Evolutionary conservation across 2,797 vertebrate species (phyloP).

Genomic region (Cebuella pygmaea): DNA sequence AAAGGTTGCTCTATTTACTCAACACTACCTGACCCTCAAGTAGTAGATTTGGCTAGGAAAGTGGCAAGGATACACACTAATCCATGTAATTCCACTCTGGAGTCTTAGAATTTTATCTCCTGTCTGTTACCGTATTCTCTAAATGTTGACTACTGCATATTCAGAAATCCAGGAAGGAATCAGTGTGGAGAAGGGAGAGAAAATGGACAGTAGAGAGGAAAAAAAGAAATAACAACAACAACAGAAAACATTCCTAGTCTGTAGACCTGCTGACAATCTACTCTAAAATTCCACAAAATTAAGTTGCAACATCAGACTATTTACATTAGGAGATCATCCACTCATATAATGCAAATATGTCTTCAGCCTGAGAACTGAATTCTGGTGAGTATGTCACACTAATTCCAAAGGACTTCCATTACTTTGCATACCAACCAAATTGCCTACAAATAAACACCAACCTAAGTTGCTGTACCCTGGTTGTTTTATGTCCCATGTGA

Average conservation of each 20-base stretch:
- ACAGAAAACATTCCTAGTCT: background rate
- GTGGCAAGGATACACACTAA: background rate
- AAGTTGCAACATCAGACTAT: background rate
- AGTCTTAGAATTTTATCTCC: background rate
- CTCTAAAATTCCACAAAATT: background rate
- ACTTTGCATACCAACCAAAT: background rate
- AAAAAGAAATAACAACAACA: too few relatives aligned
- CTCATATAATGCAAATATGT: background rate
- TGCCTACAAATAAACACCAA: background rate
- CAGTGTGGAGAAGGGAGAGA: background rate
- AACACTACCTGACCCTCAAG: background rate
- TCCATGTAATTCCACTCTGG: background rate
- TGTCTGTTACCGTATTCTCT: background rate
- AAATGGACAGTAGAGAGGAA: background rate
- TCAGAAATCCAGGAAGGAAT: background rate
- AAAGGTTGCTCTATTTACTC: background rate
- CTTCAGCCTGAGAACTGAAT: background rate
- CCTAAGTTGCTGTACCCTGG: background rate
- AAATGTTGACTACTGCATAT: background rate
- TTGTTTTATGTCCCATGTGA: background rate
- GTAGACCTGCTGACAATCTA: background rate
- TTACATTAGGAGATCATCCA: background rate
- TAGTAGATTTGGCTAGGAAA: background rate
- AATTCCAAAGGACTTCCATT: background rate
- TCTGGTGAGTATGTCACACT: background rate